Conservation (phyloP, 2,888 invertebrate species). For the Epistrophe eligans region DNA sequence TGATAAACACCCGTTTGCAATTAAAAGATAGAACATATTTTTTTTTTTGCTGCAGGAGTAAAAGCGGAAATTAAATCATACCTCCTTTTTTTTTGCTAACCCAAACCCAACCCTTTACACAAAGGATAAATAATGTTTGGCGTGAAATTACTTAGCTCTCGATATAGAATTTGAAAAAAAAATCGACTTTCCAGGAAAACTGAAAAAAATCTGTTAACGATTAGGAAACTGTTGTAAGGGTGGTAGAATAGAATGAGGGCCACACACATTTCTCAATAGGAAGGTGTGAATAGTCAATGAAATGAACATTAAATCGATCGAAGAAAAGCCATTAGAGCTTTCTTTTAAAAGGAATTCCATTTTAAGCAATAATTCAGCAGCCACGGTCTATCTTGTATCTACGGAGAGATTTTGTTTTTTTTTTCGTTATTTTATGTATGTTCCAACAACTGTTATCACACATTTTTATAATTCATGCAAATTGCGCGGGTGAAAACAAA, state of each 20-base stretch:
- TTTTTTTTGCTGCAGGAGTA: neutral
- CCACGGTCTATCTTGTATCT: neutral
- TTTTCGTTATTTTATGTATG: neutral
- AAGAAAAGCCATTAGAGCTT: neutral
- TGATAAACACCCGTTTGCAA: slow-evolving; percentile 59
- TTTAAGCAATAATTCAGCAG: neutral
- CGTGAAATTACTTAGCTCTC: slow-evolving; percentile 8
- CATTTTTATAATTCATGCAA: slow-evolving; percentile 24
- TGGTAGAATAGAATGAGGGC: neutral
- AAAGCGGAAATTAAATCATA: slow-evolving; percentile 60
- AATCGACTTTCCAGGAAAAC: neutral
- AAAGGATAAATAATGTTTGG: neutral
- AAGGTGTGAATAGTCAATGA: neutral
- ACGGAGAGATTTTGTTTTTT: neutral
- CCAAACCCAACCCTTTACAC: neutral
- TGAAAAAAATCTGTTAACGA: neutral
- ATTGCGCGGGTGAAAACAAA: slow-evolving; percentile 26
- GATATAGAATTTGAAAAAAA: neutral
- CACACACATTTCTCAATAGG: neutral
- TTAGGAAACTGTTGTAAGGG: neutral
- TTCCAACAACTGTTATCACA: neutral
- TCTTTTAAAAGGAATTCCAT: neutral
- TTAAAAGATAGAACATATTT: slow-evolving; percentile 45
- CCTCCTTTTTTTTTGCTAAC: neutral
- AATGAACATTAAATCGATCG: neutral